These are phyloP conservation scores for Sciurus carolinensis DNA, from an alignment of 2,797 vertebrate genomes.

Conservation along the genomic window DNA sequence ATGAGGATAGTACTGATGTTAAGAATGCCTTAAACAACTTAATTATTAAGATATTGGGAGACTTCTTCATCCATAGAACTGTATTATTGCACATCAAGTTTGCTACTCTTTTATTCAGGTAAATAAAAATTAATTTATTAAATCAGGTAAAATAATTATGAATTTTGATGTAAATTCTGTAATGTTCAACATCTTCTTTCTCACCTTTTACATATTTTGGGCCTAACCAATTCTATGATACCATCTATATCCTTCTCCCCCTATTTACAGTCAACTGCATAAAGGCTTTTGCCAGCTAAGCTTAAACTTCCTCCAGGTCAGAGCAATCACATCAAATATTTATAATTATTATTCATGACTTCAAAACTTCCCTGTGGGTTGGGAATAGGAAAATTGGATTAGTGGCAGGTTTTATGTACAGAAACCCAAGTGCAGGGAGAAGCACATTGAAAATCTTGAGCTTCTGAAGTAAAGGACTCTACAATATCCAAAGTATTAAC, in stretches of 20 bases:
- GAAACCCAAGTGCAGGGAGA: not conserved
- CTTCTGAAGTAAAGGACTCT: not conserved
- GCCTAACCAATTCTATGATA: not conserved
- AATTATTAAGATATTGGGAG: not conserved
- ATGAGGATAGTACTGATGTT: not conserved
- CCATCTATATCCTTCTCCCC: not conserved
- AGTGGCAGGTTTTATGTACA: not conserved
- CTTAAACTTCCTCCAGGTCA: not conserved
- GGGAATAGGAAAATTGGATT: not conserved
- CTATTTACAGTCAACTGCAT: not conserved
- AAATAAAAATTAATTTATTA: conserved; percentile 30
- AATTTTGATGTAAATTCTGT: not conserved
- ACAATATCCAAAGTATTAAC: not conserved
- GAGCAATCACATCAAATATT: not conserved
- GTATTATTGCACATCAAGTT: conserved; percentile 3
- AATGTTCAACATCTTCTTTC: not conserved
- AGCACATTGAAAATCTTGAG: not conserved
- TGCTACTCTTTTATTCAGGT: not conserved
- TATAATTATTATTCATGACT: conserved; percentile 11
- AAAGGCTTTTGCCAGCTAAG: not conserved
- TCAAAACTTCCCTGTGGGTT: not conserved
- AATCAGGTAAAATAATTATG: conserved; percentile 11
- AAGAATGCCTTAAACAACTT: conserved; percentile 51
- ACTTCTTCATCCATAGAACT: not conserved
- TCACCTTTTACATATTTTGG: not conserved